These are phyloP conservation scores for Chrysodeixis includens DNA, from an alignment of 2,888 invertebrate species.

Conservation along the genomic window DNA sequence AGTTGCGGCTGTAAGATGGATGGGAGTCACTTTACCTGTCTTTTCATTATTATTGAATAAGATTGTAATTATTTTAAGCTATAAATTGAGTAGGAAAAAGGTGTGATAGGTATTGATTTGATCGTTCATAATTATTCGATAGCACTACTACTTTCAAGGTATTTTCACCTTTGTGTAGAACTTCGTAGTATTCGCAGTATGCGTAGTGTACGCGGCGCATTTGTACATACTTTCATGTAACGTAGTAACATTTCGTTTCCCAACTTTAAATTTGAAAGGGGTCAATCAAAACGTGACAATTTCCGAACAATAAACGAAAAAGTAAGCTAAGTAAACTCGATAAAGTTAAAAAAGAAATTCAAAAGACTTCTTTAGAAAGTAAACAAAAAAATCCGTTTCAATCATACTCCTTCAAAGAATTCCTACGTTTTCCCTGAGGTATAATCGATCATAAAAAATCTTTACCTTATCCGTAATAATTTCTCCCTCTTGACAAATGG, in stretches of 20 bases:
- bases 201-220: too few species aligned
- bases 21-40: conserved; percentile 27
- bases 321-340: not conserved
- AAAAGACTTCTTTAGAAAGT: conserved; percentile 12
- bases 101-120: too few species aligned
- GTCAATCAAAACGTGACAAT: not conserved
- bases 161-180: too few species aligned
- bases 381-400: conserved; percentile 13
- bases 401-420: conserved; percentile 5
- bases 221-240: too few species aligned
- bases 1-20: conserved; percentile 46
- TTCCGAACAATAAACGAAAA: not conserved
- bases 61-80: not conserved
- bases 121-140: too few species aligned
- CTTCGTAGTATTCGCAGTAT: too few species aligned
- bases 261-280: not conserved
- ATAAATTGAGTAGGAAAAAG: not conserved
- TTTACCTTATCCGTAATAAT: conserved; percentile 95
- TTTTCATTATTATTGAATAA: conserved; percentile 17
- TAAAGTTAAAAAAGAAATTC: not conserved
- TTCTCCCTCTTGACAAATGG: conserved; percentile 96
- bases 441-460: conserved; percentile 24
- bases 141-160: too few species aligned
- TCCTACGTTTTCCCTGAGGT: conserved; percentile 14
- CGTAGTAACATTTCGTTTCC: too few species aligned